A percentile compares a stretch with the other conserved stretches of the same genome.
These are phyloP conservation scores for Aelia acuminata DNA, from an alignment of 2,888 invertebrate genomes.

Conservation along the genomic window DNA sequence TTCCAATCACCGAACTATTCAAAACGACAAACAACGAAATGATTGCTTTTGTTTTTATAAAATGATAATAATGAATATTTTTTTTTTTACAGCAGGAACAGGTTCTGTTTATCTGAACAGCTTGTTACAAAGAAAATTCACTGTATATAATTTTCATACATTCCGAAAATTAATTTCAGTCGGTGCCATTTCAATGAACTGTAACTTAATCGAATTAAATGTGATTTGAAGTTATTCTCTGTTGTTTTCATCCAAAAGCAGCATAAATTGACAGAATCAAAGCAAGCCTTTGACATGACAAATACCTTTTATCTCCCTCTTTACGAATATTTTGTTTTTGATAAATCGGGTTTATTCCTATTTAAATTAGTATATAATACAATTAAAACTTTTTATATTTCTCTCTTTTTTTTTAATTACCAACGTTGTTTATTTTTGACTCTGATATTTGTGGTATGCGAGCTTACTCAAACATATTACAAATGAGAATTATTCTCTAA, in stretches of 20 bases:
- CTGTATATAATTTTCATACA: background rate
- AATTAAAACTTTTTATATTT: background rate
- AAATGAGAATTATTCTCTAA: no score
- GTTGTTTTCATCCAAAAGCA: background rate
- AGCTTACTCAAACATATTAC: background rate
- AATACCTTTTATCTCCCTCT: background rate
- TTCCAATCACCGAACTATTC: no score
- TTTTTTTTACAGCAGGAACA: no score
- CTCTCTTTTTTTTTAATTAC: background rate
- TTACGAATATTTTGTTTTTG: background rate
- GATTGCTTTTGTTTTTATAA: no score
- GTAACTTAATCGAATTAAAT: constrained; percentile 8
- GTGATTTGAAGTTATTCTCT: background rate
- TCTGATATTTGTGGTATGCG: background rate
- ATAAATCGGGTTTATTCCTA: background rate
- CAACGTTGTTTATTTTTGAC: background rate
- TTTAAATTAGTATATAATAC: background rate
- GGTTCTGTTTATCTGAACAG: no score
- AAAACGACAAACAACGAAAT: no score
- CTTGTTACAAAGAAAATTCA: no score
- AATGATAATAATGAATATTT: no score
- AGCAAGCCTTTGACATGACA: background rate
- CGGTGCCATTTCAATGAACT: background rate
- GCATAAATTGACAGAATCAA: background rate
- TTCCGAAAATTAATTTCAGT: background rate